Conservation (phyloP, 2,797 vertebrate genomes). For the Ctenochaetus hawaiiensis region DNA sequence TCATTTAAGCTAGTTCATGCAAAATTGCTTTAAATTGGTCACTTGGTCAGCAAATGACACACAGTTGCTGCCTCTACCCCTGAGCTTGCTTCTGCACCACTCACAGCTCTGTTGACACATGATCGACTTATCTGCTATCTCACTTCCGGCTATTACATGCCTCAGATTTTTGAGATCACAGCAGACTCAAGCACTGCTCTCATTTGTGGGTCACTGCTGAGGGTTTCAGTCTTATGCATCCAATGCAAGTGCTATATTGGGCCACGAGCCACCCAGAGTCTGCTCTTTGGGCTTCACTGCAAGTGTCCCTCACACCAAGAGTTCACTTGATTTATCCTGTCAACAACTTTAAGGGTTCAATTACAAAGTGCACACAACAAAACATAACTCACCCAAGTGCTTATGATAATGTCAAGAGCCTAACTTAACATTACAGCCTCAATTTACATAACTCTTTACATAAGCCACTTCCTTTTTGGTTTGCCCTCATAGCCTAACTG, state of each 20-base stretch:
- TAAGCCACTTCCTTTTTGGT: slow-evolving; percentile 32
- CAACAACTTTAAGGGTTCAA: neutral
- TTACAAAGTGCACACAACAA: neutral
- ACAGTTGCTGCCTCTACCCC: neutral
- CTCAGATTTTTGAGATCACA: neutral
- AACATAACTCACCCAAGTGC: neutral
- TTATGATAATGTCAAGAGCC: neutral
- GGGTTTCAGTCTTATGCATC: neutral
- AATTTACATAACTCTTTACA: slow-evolving; percentile 50
- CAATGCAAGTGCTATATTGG: neutral
- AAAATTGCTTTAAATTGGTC: neutral
- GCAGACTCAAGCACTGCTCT: neutral
- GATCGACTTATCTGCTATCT: neutral
- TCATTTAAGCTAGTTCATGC: neutral
- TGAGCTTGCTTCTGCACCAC: too few relatives aligned
- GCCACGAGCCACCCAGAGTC: neutral
- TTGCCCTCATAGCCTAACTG: slow-evolving; percentile 17
- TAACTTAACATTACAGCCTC: slow-evolving; percentile 7
- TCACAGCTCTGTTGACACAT: neutral
- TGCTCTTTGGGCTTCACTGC: neutral
- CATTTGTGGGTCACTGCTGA: neutral
- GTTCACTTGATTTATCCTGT: neutral
- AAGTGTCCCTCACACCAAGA: neutral
- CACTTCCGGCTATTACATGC: too few relatives aligned
- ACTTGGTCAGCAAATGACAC: neutral